Percentiles rank a stretch among this genome's conserved stretches.
Conservation (phyloP, 1,140 invertebrate genomes). For the Tetramorium simillimum region DNA sequence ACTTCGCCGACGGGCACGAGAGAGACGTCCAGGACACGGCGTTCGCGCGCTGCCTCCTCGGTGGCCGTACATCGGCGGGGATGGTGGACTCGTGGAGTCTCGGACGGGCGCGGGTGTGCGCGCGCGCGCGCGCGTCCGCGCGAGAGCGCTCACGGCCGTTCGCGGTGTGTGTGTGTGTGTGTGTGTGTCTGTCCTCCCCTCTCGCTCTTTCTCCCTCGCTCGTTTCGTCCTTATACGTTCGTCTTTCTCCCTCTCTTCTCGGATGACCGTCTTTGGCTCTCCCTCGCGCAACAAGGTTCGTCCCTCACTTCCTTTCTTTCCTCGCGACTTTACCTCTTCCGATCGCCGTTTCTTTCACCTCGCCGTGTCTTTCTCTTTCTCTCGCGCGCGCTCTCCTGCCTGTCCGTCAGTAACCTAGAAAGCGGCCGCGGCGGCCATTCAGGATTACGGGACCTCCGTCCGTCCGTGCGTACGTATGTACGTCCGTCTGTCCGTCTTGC, state of each 20-base stretch:
- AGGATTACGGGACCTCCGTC: slow-evolving; percentile 79
- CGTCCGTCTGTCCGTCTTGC: slow-evolving; percentile 65
- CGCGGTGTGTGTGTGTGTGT: too few relatives aligned
- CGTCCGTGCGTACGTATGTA: slow-evolving; percentile 55
- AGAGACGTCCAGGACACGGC: slow-evolving; percentile 55
- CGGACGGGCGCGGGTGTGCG: slow-evolving; percentile 1
- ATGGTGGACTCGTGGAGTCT: slow-evolving; percentile 26
- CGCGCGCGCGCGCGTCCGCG: slow-evolving; percentile 1
- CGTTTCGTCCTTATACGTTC: background rate
- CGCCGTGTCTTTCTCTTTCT: slow-evolving; percentile 21
- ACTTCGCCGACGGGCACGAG: slow-evolving; percentile 61
- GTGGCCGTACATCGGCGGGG: slow-evolving; percentile 64
- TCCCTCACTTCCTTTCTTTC: background rate
- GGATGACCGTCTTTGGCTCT: background rate
- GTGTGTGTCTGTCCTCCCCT: background rate
- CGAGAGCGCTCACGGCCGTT: slow-evolving; percentile 43
- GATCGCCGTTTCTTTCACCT: slow-evolving; percentile 32
- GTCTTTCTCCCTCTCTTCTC: background rate
- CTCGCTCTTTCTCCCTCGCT: background rate
- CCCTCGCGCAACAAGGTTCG: background rate
- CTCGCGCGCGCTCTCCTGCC: slow-evolving; percentile 1
- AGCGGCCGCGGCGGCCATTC: slow-evolving; percentile 80
- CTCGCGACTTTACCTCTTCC: background rate
- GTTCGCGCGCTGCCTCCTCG: slow-evolving; percentile 61
- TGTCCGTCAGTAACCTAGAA: slow-evolving; percentile 82